These are phyloP conservation scores for Hydraecia micacea DNA, from an alignment of 2,888 invertebrate genomes.

Conservation along the genomic window DNA sequence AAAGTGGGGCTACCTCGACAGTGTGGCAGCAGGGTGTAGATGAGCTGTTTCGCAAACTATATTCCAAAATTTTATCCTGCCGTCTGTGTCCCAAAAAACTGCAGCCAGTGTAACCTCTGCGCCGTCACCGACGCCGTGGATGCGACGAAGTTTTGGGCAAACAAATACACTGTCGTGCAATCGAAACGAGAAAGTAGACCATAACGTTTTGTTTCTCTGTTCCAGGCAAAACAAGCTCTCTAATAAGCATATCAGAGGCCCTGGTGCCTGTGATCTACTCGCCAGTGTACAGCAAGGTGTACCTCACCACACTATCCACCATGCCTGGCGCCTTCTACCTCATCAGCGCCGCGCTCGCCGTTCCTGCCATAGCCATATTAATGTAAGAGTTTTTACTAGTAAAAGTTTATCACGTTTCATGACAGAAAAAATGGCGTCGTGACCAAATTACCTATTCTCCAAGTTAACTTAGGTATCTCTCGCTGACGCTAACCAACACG, in stretches of 20 bases:
- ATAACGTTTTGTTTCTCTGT: constrained; percentile 48
- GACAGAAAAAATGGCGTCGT: background rate
- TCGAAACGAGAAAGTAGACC: background rate
- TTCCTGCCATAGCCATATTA: constrained; percentile 86
- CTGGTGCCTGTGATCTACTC: constrained; percentile 89
- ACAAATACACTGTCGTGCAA: background rate
- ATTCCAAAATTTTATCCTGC: no score
- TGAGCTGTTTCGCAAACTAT: background rate
- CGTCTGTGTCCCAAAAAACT: background rate
- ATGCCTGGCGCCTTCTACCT: constrained; percentile 91
- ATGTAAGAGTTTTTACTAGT: constrained; percentile 77
- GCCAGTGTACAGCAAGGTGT: constrained; percentile 90
- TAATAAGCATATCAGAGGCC: constrained; percentile 91
- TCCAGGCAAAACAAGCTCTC: constrained; percentile 89
- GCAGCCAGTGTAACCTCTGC: no score
- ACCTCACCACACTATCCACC: constrained; percentile 85
- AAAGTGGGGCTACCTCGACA: background rate
- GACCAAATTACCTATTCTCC: background rate
- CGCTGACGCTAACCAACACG: background rate
- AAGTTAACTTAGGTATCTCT: background rate
- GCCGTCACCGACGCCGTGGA: background rate
- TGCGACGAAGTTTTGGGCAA: background rate
- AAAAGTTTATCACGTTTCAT: background rate
- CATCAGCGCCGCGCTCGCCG: constrained; percentile 87
- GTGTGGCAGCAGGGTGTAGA: no score